phyloP scores from a whole-genome alignment of 1,140 invertebrate genomes.

The Drosophila simulans region DNA sequence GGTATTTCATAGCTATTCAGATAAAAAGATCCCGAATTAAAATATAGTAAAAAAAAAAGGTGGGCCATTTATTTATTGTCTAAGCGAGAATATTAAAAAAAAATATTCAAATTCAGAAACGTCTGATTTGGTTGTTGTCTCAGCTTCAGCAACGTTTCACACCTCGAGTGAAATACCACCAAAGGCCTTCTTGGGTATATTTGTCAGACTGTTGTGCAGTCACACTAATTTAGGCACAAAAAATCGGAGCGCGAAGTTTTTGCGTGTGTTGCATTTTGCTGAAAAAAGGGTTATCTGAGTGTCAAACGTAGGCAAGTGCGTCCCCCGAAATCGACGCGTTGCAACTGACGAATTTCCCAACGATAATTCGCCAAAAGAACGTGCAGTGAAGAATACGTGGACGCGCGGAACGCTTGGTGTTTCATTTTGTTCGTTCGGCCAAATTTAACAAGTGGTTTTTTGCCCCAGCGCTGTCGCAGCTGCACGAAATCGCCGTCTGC shows the following conservation, averaged over 20 bases:
- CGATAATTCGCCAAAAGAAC: neutral
- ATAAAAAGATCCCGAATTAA: neutral
- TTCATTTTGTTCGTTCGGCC: conserved; percentile 40
- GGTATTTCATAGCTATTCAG: no score
- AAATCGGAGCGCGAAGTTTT: conserved; percentile 47
- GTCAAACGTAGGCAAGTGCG: neutral
- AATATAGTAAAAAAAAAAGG: neutral
- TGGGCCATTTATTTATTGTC: no score
- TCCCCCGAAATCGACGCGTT: neutral
- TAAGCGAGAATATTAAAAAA: no score
- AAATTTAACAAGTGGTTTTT: conserved; percentile 77
- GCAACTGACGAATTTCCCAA: neutral
- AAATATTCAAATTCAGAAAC: neutral
- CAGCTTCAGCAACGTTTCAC: neutral
- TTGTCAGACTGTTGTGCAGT: neutral
- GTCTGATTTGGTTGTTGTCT: neutral
- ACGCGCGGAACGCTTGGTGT: conserved; percentile 62
- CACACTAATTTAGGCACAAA: conserved; percentile 1
- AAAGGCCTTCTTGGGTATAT: neutral
- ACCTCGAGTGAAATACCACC: neutral
- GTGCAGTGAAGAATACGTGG: conserved; percentile 23
- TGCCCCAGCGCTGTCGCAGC: conserved; percentile 40
- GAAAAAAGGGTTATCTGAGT: conserved; percentile 15
- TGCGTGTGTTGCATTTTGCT: conserved; percentile 41
- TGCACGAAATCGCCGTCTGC: conserved; percentile 38